Evolutionary conservation across 2,888 invertebrate genomes (phyloP).

Genomic region (Drosophila prostipennis): DNA sequence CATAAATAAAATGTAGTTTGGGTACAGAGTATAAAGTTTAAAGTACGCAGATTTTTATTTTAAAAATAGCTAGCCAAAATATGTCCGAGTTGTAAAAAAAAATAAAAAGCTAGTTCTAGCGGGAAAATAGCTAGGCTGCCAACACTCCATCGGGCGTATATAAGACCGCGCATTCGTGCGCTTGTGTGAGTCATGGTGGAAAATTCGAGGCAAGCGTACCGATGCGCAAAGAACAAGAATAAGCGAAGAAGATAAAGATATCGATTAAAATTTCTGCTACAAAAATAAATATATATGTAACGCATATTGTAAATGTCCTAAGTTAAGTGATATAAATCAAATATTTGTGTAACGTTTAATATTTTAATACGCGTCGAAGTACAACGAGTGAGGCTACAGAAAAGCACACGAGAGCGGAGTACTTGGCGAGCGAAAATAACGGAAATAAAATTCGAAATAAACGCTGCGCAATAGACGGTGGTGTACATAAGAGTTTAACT

Average conservation of each 20-base stretch:
- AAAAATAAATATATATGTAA: conserved; percentile 74
- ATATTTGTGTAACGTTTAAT: conserved; percentile 76
- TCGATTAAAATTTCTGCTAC: conserved; percentile 77
- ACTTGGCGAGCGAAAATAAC: conserved; percentile 60
- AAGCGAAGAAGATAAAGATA: conserved; percentile 70
- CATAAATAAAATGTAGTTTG: too few relatives aligned
- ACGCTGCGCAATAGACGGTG: conserved; percentile 53
- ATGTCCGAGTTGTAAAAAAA: too few relatives aligned
- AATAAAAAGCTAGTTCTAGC: too few relatives aligned
- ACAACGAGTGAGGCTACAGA: conserved; percentile 76
- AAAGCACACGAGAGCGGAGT: conserved; percentile 63
- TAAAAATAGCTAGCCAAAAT: too few relatives aligned
- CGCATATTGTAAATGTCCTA: conserved; percentile 77
- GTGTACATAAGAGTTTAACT: conserved; percentile 60
- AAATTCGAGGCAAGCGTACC: conserved; percentile 79
- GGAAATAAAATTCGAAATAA: conserved; percentile 43
- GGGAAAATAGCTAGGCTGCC: too few relatives aligned
- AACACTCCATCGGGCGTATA: neutral
- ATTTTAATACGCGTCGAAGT: conserved; percentile 74
- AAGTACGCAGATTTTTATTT: too few relatives aligned
- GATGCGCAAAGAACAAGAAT: conserved; percentile 67
- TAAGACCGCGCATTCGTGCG: neutral
- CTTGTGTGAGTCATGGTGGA: conserved; percentile 76
- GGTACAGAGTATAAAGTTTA: too few relatives aligned
- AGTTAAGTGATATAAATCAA: conserved; percentile 79